A percentile compares a stretch with the other conserved stretches of the same genome.
Conservation (phyloP, 2,113 vertebrate genomes). For the Miniopterus natalensis region DNA sequence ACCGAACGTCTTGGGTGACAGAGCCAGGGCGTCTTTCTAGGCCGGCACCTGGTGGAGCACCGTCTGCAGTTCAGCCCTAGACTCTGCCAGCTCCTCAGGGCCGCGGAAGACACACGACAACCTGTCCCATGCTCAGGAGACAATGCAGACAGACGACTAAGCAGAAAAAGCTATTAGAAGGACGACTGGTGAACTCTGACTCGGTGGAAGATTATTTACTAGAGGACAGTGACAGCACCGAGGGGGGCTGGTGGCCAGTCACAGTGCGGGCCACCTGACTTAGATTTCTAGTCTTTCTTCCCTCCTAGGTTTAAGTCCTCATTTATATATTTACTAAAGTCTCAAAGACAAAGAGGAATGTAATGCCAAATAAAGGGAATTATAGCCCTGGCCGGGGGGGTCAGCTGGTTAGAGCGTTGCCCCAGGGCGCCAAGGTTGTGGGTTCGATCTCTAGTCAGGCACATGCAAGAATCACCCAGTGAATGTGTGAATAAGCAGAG, state of each 20-base stretch:
- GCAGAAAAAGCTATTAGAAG: no score
- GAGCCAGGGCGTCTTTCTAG: background rate
- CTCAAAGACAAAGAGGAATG: background rate
- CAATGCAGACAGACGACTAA: background rate
- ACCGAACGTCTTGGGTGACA: background rate
- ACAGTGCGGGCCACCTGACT: fast-evolving
- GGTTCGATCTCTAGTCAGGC: no score
- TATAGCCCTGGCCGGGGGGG: no score
- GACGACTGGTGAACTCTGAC: background rate
- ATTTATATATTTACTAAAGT: background rate
- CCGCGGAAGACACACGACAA: background rate
- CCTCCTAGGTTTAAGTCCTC: background rate
- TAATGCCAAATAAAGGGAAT: background rate
- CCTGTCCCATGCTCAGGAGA: background rate
- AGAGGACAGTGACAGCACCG: background rate
- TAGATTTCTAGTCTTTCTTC: background rate
- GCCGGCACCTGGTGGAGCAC: background rate
- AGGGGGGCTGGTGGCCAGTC: background rate
- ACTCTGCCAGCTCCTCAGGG: background rate
- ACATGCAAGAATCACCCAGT: no score
- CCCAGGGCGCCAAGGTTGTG: no score
- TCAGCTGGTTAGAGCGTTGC: no score
- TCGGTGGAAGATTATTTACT: background rate
- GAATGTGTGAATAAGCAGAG: no score
- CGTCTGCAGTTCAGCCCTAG: background rate